Conservation (phyloP, 2,797 vertebrate genomes). For the Streptopelia turtur region DNA sequence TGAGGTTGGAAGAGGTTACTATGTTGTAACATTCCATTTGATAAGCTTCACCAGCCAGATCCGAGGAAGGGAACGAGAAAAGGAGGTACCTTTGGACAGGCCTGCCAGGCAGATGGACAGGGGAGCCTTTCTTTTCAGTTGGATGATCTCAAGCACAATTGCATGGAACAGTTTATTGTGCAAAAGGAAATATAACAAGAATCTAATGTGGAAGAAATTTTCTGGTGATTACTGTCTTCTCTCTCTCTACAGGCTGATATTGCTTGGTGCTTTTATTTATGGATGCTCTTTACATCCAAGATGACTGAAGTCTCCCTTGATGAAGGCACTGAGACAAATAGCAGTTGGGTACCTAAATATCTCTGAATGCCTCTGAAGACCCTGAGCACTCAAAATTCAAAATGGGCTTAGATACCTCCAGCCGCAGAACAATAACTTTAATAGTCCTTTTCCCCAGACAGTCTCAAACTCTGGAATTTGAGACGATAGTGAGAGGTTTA, state of each 20-base stretch:
- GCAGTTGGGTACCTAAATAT: conserved; percentile 31
- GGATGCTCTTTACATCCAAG: background rate
- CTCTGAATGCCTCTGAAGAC: conserved; percentile 41
- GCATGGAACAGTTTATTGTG: background rate
- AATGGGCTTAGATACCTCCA: conserved; percentile 41
- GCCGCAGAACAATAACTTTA: conserved; percentile 34
- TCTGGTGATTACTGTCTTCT: conserved; percentile 19
- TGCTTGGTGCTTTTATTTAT: conserved; percentile 33
- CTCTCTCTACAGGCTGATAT: background rate
- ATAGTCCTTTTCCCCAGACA: conserved; percentile 25
- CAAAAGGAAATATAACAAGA: conserved; percentile 47
- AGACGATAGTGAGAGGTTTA: conserved; percentile 39
- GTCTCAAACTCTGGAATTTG: conserved; percentile 25
- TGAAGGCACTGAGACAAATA: conserved; percentile 38
- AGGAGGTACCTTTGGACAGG: background rate
- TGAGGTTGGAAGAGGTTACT: background rate
- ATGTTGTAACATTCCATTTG: background rate
- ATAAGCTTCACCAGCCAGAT: background rate
- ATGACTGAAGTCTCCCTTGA: conserved; percentile 20
- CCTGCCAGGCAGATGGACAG: background rate
- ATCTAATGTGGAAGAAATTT: conserved; percentile 21
- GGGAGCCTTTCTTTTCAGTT: conserved; percentile 14
- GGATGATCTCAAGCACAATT: conserved; percentile 31
- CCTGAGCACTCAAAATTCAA: conserved; percentile 17
- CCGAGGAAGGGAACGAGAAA: background rate